Base-by-base conservation (phyloP, 1,140 invertebrate genomes). In the Zaprionus ghesquierei region DNA sequence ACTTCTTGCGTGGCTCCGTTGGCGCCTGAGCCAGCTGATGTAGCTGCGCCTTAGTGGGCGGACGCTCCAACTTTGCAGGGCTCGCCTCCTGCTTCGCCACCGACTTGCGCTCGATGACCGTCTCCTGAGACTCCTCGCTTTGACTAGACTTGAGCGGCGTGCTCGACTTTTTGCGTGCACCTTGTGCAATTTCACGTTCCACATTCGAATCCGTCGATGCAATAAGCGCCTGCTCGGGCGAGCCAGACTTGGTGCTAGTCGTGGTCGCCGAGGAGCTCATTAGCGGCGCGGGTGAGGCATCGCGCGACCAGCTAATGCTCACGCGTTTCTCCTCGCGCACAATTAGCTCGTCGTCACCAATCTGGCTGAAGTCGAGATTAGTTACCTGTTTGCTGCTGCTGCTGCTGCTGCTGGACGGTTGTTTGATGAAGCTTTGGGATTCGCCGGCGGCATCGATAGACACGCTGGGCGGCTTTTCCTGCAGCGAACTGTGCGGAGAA, bases 321-420 rank as follows among this genome's bases (percentile, higher is more conserved):
- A 91, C 90, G 23, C 90, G 87, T 38, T 80, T 91, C 75, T 91
- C 90, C 69, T 91, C 90, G 6, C 82, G 81, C 33, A 91, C 90
- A 54, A 91, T 76, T 31, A 91, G 25, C 62, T 90, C 86, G 53
- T 81, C 73, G 6, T 86, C 87, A 12, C 87, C 87, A 18, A 90
- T 20, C n/a, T 82, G 86, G 15, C 74, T 74, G 4, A 73, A 25
- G 41, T 90, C 87, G 53, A 86, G 31, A 33, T 62, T 41, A 15
- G 50, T 15, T 1, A 49, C 31, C 31, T 56, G 55, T 27, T 73
- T 63, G 5, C n/a, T n/a, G n/a, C n/a, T n/a, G n/a, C n/a, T n/a
- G n/a, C n/a, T n/a, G 2, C n/a, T n/a, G 8, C 35, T 41, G 31
- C 62, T 72, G 73, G 78, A 77, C 18, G 89, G 89, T 50, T 90